A percentile compares a stretch with the other conserved stretches of the same genome.
Conservation (phyloP, 2,888 invertebrate species). For the Eristalis arbustorum region DNA sequence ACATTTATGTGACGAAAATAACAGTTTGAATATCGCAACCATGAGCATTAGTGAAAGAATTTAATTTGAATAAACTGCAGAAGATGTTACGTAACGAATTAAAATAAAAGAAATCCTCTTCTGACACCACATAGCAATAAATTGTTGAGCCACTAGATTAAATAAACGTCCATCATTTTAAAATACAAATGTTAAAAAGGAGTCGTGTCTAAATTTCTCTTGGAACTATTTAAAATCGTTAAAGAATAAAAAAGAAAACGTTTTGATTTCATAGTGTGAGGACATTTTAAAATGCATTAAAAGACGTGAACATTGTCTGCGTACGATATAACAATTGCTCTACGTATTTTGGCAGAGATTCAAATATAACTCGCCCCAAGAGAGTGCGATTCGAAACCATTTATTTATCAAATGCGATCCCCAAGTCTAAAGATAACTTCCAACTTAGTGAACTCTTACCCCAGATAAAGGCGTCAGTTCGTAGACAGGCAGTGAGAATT, state of each 20-base stretch:
- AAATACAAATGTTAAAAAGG: neutral
- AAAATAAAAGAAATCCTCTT: neutral
- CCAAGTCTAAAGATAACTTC: slow-evolving; percentile 64
- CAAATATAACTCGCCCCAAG: slow-evolving; percentile 22
- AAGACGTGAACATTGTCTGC: neutral
- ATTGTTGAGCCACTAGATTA: neutral
- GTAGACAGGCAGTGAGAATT: slow-evolving; percentile 36
- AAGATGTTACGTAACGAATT: neutral
- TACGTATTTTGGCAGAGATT: slow-evolving; percentile 39
- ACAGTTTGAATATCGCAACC: neutral
- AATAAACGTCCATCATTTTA: neutral
- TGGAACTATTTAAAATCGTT: neutral
- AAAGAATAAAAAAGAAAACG: no score
- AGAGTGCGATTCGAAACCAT: slow-evolving; percentile 36
- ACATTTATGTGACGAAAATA: neutral
- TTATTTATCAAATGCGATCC: slow-evolving; percentile 45
- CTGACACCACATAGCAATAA: neutral
- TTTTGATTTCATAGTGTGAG: no score
- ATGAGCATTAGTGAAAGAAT: neutral
- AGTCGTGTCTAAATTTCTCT: neutral
- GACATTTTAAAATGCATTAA: neutral
- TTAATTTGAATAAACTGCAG: neutral
- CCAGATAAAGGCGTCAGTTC: slow-evolving; percentile 59
- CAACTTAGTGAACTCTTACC: slow-evolving; percentile 67
- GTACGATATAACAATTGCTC: neutral